These are phyloP conservation scores for Emydura subglobosa DNA, from an alignment of 2,113 vertebrate genomes.

Conservation along the genomic window DNA sequence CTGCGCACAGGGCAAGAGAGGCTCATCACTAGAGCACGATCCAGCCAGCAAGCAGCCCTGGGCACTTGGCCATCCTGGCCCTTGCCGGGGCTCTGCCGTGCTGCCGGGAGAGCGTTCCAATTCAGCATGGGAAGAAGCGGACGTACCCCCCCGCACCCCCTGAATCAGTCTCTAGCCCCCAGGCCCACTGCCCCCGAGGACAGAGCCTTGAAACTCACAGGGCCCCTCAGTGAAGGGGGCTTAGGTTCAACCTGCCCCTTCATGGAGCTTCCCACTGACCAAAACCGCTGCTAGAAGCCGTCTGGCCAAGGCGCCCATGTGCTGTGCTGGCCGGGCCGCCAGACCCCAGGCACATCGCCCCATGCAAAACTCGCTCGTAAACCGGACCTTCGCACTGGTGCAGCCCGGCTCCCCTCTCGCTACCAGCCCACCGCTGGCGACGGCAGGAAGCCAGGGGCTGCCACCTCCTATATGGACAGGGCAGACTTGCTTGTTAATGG, in stretches of 20 bases:
- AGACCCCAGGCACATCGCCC: fast-evolving
- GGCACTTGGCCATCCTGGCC: background rate
- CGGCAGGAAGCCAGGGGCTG: too few relatives aligned
- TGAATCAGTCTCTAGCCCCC: background rate
- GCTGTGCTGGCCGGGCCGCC: background rate
- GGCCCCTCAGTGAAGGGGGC: fast-evolving
- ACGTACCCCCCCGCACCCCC: background rate
- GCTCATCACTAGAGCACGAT: background rate
- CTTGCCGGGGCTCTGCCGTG: background rate
- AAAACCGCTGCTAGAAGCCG: too few relatives aligned
- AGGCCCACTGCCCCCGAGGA: too few relatives aligned
- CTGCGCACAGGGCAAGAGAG: slow-evolving; percentile 33
- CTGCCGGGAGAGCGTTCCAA: background rate
- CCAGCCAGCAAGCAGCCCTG: background rate
- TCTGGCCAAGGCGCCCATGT: too few relatives aligned
- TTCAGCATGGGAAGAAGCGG: background rate
- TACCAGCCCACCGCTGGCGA: background rate
- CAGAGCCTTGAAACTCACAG: fast-evolving
- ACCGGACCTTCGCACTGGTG: too few relatives aligned
- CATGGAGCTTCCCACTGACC: too few relatives aligned
- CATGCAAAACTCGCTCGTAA: background rate
- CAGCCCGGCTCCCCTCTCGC: too few relatives aligned
- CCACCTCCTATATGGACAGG: too few relatives aligned
- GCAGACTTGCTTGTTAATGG: background rate
- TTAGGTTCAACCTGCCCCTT: fast-evolving